Percentiles rank a stretch among this genome's conserved stretches.
Conservation (phyloP, 1,140 invertebrate species). For the Drosophila grimshawi region DNA sequence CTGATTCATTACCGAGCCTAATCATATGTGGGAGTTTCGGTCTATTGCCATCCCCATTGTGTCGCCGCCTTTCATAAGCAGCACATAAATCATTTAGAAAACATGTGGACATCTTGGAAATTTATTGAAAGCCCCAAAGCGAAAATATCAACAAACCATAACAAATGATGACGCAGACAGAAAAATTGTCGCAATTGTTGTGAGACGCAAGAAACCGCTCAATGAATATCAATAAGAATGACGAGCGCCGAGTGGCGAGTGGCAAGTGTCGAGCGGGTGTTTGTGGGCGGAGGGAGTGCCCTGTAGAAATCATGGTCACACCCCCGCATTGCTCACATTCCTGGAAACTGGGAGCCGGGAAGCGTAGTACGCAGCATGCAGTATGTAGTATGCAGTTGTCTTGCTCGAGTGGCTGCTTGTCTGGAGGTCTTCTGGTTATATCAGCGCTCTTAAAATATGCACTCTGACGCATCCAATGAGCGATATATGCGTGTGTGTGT, state of each 20-base stretch:
- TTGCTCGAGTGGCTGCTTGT: conserved; percentile 53
- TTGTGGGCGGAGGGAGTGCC: conserved; percentile 5
- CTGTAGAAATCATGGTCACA: conserved; percentile 51
- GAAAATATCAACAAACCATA: conserved; percentile 57
- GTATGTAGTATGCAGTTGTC: too few relatives aligned
- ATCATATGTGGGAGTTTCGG: background rate
- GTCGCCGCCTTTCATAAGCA: conserved; percentile 27
- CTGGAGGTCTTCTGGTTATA: conserved; percentile 64
- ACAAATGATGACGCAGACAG: conserved; percentile 69
- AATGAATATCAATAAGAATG: conserved; percentile 69
- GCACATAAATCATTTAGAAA: conserved; percentile 65
- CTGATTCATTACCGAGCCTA: background rate
- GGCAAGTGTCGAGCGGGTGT: background rate
- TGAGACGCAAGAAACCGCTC: conserved; percentile 50
- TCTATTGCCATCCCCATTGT: conserved; percentile 3
- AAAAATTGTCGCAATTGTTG: conserved; percentile 75
- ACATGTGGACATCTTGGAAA: conserved; percentile 44
- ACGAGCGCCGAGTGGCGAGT: conserved; percentile 8
- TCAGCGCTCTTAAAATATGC: conserved; percentile 75
- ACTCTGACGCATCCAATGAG: conserved; percentile 72
- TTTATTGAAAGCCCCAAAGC: conserved; percentile 23
- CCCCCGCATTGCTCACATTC: conserved; percentile 71
- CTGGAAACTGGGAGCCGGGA: conserved; percentile 66
- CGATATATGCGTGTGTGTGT: conserved; percentile 36
- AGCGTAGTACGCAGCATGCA: too few relatives aligned